phyloP scores from a whole-genome alignment of 2,888 invertebrate species.

The Odontocerum albicorne region DNA sequence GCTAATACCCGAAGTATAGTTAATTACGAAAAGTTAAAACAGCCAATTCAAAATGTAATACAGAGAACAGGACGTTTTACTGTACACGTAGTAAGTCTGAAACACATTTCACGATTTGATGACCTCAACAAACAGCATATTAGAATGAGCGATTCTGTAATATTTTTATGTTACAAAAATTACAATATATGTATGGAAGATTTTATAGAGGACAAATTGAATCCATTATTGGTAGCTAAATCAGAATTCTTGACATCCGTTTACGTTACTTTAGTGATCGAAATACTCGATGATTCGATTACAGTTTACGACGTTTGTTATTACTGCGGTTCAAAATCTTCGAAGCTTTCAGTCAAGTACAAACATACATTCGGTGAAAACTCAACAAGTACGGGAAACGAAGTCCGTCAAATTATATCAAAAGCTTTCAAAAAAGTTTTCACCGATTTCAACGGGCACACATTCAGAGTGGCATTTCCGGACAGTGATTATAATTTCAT shows the following conservation, averaged over 20 bases:
- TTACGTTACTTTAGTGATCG: background rate
- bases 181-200: background rate
- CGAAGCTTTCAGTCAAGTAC: no score
- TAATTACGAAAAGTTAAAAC: slow-evolving; percentile 9
- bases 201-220: background rate
- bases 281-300: background rate
- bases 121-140: background rate
- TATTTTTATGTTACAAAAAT: slow-evolving; percentile 9
- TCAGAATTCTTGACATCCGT: background rate
- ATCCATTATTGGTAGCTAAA: background rate
- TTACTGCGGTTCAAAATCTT: slow-evolving; percentile 6
- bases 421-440: background rate
- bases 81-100: slow-evolving; percentile 8
- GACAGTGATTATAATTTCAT: slow-evolving; percentile 1
- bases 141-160: background rate
- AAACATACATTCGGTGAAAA: no score
- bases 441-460: slow-evolving; percentile 1
- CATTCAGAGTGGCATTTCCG: background rate
- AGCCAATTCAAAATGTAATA: background rate
- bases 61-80: background rate
- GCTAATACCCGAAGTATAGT: background rate
- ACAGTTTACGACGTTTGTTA: slow-evolving; percentile 9
- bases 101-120: background rate
- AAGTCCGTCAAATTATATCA: background rate
- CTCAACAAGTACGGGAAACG: background rate